Evolutionary conservation across 2,797 vertebrate species (phyloP).

Genomic region (Orientallactaga sibirica): DNA sequence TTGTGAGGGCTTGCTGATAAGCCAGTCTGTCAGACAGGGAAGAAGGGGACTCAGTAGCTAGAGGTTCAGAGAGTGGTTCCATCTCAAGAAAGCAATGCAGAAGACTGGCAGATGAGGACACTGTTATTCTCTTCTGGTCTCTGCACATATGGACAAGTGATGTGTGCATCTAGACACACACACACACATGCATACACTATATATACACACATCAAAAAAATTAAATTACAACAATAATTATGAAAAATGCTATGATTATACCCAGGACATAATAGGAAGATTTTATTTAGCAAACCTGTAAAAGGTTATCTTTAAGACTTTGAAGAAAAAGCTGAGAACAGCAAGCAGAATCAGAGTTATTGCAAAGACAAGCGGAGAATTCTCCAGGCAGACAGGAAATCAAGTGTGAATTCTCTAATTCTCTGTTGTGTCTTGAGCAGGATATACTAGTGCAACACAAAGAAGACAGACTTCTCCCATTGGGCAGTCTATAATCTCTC

Average conservation of each 20-base stretch:
- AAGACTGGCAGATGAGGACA: no score
- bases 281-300: constrained; percentile 7
- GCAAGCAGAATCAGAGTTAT: background rate
- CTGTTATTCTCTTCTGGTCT: no score
- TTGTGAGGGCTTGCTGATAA: no score
- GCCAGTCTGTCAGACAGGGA: no score
- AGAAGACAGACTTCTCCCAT: background rate
- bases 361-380: background rate
- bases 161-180: no score
- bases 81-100: no score
- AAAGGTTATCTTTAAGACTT: background rate
- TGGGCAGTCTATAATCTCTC: background rate
- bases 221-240: background rate
- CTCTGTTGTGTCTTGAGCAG: background rate
- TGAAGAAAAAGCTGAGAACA: background rate
- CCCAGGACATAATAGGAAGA: background rate
- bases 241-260: background rate
- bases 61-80: no score
- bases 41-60: no score
- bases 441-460: background rate
- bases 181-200: no score
- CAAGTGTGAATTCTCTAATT: background rate
- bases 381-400: background rate
- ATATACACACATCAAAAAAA: no score
- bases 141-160: no score